Conservation (phyloP, 1,140 invertebrate genomes). For the Belonocnema kinseyi region DNA sequence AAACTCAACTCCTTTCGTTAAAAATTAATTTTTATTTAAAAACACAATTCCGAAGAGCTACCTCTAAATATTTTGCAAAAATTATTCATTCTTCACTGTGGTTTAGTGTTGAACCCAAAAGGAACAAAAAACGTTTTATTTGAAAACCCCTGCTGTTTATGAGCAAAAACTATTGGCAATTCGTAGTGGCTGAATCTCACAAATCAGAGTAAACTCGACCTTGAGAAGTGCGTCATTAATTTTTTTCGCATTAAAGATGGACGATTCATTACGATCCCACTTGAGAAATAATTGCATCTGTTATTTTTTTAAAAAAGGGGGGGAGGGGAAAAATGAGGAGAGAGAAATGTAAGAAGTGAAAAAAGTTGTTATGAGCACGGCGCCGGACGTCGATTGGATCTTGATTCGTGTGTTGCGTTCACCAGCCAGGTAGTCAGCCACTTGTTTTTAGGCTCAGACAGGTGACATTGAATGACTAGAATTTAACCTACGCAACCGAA, state of each 20-base stretch:
- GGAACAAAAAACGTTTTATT: too few relatives aligned
- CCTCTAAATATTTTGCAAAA: too few relatives aligned
- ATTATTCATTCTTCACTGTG: too few relatives aligned
- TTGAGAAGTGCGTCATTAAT: conserved; percentile 27
- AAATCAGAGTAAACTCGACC: conserved; percentile 1
- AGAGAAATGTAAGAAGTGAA: conserved; percentile 7
- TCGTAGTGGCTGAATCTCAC: too few relatives aligned
- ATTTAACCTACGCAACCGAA: conserved; percentile 13
- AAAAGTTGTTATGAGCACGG: conserved; percentile 18
- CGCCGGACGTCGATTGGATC: conserved; percentile 17
- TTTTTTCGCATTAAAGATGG: conserved; percentile 12
- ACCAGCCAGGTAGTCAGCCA: background rate
- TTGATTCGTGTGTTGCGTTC: conserved; percentile 26
- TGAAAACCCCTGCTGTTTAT: too few relatives aligned
- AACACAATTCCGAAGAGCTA: too few relatives aligned
- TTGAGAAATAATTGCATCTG: conserved; percentile 16
- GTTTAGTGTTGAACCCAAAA: too few relatives aligned
- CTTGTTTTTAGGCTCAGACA: conserved; percentile 24
- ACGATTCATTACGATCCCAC: conserved; percentile 20
- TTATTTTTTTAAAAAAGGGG: background rate
- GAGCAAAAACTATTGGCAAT: too few relatives aligned
- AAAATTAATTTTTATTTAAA: too few relatives aligned
- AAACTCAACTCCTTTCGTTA: too few relatives aligned
- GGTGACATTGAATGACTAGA: conserved; percentile 28
- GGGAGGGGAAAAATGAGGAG: background rate